These are phyloP conservation scores for mouse (Mus musculus) DNA, from an alignment of 2,113 vertebrate species.

Conservation along the genomic window GRCm39 chr6:28872001-28872500, in stretches of 20 bases:
- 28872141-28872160: background rate
- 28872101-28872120: background rate
- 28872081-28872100: background rate
- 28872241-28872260: background rate
- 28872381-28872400: background rate
- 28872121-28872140: background rate
- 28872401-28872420: background rate
- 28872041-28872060: conserved; percentile 54
- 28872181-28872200: background rate
- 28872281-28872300: background rate
- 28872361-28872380: background rate
- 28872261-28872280: background rate
- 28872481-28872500: background rate
- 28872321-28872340: conserved; percentile 14
- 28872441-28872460: background rate
- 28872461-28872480: too few species aligned
- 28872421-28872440: background rate
- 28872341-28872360: background rate
- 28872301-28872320: background rate
- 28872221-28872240: background rate
- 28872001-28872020: conserved; percentile 54
- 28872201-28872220: background rate
- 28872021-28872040: conserved; percentile 45
- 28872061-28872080: background rate
- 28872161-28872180: background rate